phyloP scores from a whole-genome alignment of 92 coral and sea anemone genomes.

The Meandrina meandrites region DNA sequence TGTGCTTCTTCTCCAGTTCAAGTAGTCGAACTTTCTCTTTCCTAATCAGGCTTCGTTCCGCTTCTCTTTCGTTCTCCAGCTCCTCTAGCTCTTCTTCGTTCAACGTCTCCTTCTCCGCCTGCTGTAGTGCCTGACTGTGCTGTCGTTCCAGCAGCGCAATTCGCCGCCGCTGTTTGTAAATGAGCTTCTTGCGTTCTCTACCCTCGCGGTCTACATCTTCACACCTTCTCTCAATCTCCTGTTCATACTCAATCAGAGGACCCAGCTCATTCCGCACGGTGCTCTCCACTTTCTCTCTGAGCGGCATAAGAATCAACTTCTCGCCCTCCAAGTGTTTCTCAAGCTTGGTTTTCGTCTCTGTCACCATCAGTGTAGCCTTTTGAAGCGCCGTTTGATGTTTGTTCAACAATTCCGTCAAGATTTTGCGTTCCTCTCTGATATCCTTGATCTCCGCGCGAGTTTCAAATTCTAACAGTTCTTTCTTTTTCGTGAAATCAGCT shows the following conservation, averaged over 20 bases:
- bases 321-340: conserved; percentile 95
- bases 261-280: conserved; percentile 95
- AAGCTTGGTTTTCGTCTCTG: conserved; percentile 93
- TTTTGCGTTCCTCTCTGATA: conserved; percentile 93
- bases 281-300: conserved; percentile 84
- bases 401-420: conserved; percentile 76
- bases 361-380: conserved; percentile 96
- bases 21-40: conserved; percentile 95
- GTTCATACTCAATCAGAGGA: conserved; percentile 91
- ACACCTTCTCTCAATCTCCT: conserved; percentile 92
- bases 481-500: conserved; percentile 94
- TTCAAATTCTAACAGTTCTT: conserved; percentile 89
- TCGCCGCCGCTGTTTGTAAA: conserved; percentile 90
- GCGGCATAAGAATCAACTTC: conserved; percentile 79
- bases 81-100: conserved; percentile 97
- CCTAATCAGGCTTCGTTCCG: conserved; percentile 92
- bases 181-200: conserved; percentile 93
- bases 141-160: conserved; percentile 95
- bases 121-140: conserved; percentile 95
- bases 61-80: conserved; percentile 94
- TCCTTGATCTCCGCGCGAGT: conserved; percentile 96
- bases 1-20: conserved; percentile 97
- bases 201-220: conserved; percentile 94
- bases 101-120: conserved; percentile 96
- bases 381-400: conserved; percentile 93